Conservation (phyloP, 2,797 vertebrate genomes). For the Liparis tanakae region DNA sequence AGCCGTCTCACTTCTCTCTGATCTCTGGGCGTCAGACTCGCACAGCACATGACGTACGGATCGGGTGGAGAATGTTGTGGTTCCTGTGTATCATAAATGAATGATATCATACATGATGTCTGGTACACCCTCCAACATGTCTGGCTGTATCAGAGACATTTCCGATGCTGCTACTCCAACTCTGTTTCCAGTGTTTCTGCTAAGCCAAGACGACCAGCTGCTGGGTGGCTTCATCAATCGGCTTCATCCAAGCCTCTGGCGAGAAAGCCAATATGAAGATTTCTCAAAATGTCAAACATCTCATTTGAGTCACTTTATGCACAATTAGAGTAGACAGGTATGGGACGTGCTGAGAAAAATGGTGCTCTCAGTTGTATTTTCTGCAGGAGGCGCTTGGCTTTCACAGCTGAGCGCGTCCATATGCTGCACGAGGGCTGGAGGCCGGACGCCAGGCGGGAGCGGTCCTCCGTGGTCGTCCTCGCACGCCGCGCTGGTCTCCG, state of each 20-base stretch:
- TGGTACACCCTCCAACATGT: not conserved
- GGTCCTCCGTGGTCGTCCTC: constrained; percentile 62
- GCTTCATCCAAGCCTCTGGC: too few species aligned
- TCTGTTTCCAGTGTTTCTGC: too few species aligned
- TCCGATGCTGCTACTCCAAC: not conserved
- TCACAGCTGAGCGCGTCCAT: constrained; percentile 77
- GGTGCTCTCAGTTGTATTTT: constrained; percentile 52
- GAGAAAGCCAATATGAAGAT: not conserved
- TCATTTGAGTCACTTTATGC: not conserved
- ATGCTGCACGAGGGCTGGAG: constrained; percentile 74
- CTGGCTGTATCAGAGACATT: not conserved
- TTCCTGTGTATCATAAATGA: not conserved
- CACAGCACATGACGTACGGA: too few species aligned
- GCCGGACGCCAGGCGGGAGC: constrained; percentile 62
- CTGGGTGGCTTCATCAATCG: too few species aligned
- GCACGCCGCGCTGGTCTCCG: constrained; percentile 59
- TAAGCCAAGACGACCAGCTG: too few species aligned
- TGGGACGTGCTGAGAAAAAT: constrained; percentile 31
- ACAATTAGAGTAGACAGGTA: constrained; percentile 33
- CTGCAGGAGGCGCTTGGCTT: constrained; percentile 58
- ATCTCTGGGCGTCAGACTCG: too few species aligned
- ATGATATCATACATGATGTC: too few species aligned
- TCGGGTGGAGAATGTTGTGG: too few species aligned
- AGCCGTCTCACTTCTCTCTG: not conserved
- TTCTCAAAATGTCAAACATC: not conserved